phyloP scores from a whole-genome alignment of 2,888 invertebrate species.

The Cheiracanthium punctorium region DNA sequence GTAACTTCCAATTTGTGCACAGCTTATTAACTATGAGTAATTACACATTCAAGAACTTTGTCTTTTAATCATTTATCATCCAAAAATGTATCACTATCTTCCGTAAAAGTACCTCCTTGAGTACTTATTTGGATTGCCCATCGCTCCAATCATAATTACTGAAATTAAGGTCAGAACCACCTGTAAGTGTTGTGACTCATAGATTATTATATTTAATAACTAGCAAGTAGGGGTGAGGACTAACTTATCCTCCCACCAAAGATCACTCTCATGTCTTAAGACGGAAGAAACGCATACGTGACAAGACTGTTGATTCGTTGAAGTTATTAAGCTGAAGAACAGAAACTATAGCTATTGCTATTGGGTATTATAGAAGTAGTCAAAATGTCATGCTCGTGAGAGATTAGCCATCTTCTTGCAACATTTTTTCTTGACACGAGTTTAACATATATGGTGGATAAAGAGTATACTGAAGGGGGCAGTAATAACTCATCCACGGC shows the following conservation, averaged over 20 bases:
- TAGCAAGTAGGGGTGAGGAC: not conserved
- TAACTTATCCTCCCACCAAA: constrained; percentile 39
- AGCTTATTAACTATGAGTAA: too few relatives aligned
- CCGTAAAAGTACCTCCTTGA: not conserved
- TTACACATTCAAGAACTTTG: too few relatives aligned
- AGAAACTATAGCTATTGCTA: too few relatives aligned
- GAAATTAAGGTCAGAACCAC: constrained; percentile 43
- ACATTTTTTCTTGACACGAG: too few relatives aligned
- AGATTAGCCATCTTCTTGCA: too few relatives aligned
- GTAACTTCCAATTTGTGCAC: too few relatives aligned
- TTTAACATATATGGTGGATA: too few relatives aligned
- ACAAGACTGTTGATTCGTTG: not conserved
- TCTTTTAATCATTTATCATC: not conserved
- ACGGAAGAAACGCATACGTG: constrained; percentile 9
- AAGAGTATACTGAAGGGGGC: too few relatives aligned
- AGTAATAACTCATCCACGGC: too few relatives aligned
- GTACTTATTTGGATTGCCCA: not conserved
- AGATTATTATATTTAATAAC: constrained; percentile 41
- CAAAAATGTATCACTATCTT: not conserved
- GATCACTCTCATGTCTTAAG: not conserved
- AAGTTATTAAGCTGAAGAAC: not conserved
- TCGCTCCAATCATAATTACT: not conserved
- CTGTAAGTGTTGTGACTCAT: constrained; percentile 30
- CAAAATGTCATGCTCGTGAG: too few relatives aligned
- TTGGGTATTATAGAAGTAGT: too few relatives aligned